A percentile compares a stretch with the other conserved stretches of the same genome.
phyloP scores from a whole-genome alignment of 2,113 vertebrate species.

The Hemiprocne comata region DNA sequence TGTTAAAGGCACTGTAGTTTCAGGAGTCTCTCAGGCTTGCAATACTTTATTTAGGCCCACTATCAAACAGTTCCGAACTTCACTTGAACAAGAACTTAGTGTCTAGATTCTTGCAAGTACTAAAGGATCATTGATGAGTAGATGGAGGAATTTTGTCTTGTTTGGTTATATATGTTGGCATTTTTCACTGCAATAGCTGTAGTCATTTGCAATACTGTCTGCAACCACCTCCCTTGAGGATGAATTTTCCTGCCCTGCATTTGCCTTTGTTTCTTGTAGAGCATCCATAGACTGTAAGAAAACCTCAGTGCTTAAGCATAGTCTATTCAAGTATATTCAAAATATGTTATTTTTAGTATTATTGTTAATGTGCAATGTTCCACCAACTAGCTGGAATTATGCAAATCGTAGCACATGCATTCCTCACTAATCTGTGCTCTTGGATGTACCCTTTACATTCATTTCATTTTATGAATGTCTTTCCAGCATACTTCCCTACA shows the following conservation, averaged over 20 bases:
- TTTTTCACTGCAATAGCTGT: conserved; percentile 20
- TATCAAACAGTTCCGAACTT: neutral
- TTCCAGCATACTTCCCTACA: conserved; percentile 53
- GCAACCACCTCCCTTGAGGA: conserved; percentile 16
- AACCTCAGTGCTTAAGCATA: conserved; percentile 29
- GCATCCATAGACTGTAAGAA: conserved; percentile 37
- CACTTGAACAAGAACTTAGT: neutral
- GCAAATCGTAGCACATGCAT: conserved; percentile 58
- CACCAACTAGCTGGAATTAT: conserved; percentile 65
- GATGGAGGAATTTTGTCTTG: conserved; percentile 1
- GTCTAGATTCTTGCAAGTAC: neutral
- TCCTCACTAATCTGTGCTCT: conserved; percentile 59
- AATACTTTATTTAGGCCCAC: neutral
- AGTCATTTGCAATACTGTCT: conserved; percentile 25
- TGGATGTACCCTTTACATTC: conserved; percentile 63
- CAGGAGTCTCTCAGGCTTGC: neutral
- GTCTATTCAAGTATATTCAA: conserved; percentile 65
- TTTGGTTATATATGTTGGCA: neutral
- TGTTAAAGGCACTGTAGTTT: neutral
- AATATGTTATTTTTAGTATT: conserved; percentile 72
- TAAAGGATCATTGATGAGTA: conserved; percentile 8
- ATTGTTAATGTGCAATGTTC: conserved; percentile 61
- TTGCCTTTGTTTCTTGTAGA: conserved; percentile 32
- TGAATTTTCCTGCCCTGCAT: conserved; percentile 29
- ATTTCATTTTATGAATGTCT: conserved; percentile 67